phyloP scores from a whole-genome alignment of 2,888 invertebrate species.

The Copidosoma aretas region DNA sequence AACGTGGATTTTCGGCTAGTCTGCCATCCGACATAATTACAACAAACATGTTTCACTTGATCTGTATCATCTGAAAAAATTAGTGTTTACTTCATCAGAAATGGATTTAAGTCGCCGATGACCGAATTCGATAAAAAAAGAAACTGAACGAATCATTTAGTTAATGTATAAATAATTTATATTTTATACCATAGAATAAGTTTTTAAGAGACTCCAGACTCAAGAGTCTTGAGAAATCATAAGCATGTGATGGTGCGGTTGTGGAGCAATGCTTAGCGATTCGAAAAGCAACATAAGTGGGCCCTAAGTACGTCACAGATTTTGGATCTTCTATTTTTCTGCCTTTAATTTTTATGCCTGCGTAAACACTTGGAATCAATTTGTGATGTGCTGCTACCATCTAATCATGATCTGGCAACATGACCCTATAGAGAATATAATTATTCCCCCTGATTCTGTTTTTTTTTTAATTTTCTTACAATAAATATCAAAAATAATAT shows the following conservation, averaged over 20 bases:
- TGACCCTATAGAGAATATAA: constrained; percentile 46
- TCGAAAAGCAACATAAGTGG: constrained; percentile 59
- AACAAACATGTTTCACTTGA: constrained; percentile 49
- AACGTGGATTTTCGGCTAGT: constrained; percentile 50
- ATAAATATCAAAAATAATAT: no score
- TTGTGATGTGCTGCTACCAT: constrained; percentile 51
- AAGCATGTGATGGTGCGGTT: constrained; percentile 47
- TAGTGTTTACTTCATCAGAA: no score
- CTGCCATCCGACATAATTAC: constrained; percentile 49
- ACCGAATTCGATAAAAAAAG: not conserved
- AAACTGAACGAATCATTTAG: not conserved
- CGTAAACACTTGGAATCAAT: constrained; percentile 56
- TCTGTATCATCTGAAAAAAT: constrained; percentile 19
- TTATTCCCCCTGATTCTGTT: no score
- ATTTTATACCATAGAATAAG: not conserved
- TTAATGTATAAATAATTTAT: not conserved
- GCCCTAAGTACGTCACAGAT: constrained; percentile 57
- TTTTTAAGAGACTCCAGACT: not conserved
- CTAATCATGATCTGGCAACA: constrained; percentile 52
- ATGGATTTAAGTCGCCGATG: no score
- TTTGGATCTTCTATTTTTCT: constrained; percentile 51
- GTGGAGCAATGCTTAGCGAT: constrained; percentile 49
- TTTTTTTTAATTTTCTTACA: no score
- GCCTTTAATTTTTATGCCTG: constrained; percentile 43
- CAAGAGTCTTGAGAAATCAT: constrained; percentile 25